These are phyloP conservation scores for Zaprionus kolodkinae DNA, from an alignment of 1,140 invertebrate species.

Conservation along the genomic window DNA sequence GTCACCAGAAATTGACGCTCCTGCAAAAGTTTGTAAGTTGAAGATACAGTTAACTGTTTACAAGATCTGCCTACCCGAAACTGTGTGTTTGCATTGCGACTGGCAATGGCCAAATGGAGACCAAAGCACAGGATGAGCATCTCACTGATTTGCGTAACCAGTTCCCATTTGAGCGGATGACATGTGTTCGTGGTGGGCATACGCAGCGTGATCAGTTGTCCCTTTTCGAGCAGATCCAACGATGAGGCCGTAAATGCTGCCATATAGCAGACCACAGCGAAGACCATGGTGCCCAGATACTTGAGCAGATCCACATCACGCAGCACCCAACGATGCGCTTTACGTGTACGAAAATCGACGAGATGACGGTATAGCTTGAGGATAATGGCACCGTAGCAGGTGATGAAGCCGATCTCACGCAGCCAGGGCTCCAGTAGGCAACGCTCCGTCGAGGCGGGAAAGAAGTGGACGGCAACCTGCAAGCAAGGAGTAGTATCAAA, in stretches of 20 bases:
- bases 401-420: conserved; percentile 94
- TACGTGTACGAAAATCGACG: conserved; percentile 92
- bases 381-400: conserved; percentile 95
- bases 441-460: conserved; percentile 89
- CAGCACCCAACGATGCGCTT: conserved; percentile 94
- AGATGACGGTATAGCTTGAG: conserved; percentile 94
- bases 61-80: conserved; percentile 86
- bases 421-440: conserved; percentile 95
- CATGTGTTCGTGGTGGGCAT: conserved; percentile 87
- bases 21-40: conserved; percentile 77
- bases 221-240: conserved; percentile 86
- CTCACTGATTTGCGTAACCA: conserved; percentile 94
- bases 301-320: conserved; percentile 93
- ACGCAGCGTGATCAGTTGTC: conserved; percentile 79
- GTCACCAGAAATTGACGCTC: conserved; percentile 92
- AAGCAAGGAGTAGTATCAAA: conserved; percentile 50
- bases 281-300: conserved; percentile 90
- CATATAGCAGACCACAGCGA: conserved; percentile 92
- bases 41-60: neutral
- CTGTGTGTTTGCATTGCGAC: conserved; percentile 92
- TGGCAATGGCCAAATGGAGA: conserved; percentile 92
- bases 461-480: conserved; percentile 92
- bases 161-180: conserved; percentile 94
- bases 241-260: conserved; percentile 92
- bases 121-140: conserved; percentile 92